phyloP scores from a whole-genome alignment of 2,888 invertebrate species.

The Aspidiotus destructor region DNA sequence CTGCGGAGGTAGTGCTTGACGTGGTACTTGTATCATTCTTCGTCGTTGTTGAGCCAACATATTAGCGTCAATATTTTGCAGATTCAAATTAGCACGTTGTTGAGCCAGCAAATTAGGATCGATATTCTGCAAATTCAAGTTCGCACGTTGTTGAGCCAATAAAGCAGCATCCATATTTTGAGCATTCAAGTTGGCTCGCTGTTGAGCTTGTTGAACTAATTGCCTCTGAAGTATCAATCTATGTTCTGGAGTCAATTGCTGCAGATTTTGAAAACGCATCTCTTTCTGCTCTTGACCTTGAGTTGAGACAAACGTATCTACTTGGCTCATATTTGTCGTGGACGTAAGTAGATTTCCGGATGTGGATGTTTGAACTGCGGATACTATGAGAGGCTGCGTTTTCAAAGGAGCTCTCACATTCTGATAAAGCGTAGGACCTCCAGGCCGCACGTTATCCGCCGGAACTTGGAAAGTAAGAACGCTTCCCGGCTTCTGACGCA shows the following conservation, averaged over 20 bases:
- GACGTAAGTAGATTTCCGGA: constrained; percentile 26
- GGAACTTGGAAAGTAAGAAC: constrained; percentile 28
- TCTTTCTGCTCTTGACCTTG: constrained; percentile 7
- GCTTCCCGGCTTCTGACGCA: constrained; percentile 21
- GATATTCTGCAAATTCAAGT: constrained; percentile 35
- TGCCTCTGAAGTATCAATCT: constrained; percentile 41
- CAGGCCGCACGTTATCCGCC: constrained; percentile 18
- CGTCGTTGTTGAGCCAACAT: constrained; percentile 36
- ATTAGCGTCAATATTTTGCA: constrained; percentile 27
- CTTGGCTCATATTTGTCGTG: constrained; percentile 26
- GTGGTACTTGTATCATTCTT: constrained; percentile 34
- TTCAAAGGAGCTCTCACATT: constrained; percentile 26
- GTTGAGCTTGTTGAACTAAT: constrained; percentile 32
- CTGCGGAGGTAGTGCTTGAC: constrained; percentile 34
- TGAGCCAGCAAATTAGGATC: constrained; percentile 36
- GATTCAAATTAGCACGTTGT: constrained; percentile 36
- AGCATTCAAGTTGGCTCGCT: constrained; percentile 35
- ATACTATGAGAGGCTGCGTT: too few relatives aligned
- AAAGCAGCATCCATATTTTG: constrained; percentile 36
- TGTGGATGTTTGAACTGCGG: constrained; percentile 30
- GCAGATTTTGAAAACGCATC: constrained; percentile 29
- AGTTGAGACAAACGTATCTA: constrained; percentile 1
- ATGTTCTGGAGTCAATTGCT: constrained; percentile 34
- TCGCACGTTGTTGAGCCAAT: constrained; percentile 34
- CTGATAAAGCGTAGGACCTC: constrained; percentile 4